phyloP scores from a whole-genome alignment of 2,888 invertebrate genomes.

The Himalopsyche kuldschensis region DNA sequence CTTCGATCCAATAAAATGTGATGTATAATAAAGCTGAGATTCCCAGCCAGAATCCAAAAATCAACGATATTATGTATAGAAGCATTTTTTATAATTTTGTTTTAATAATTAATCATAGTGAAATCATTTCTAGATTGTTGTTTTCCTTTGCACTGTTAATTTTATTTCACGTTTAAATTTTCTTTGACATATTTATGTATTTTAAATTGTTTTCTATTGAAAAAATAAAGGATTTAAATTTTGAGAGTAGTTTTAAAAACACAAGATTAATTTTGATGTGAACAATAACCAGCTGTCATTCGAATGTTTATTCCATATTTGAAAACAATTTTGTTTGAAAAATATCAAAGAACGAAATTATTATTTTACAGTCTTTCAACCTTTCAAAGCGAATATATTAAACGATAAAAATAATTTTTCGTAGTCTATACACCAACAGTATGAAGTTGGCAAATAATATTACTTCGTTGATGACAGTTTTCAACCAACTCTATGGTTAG shows the following conservation, averaged over 20 bases:
- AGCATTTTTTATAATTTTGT: slow-evolving; percentile 46
- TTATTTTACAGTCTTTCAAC: too few relatives aligned
- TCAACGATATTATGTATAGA: slow-evolving; percentile 53
- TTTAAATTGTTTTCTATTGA: background rate
- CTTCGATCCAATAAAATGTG: slow-evolving; percentile 62
- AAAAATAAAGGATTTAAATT: background rate
- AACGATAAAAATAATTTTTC: too few relatives aligned
- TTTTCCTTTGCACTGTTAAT: background rate
- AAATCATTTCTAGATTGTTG: background rate
- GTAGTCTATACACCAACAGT: too few relatives aligned
- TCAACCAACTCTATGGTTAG: too few relatives aligned
- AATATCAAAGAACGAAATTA: background rate
- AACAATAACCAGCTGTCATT: background rate
- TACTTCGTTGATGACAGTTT: too few relatives aligned
- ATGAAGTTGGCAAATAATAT: too few relatives aligned
- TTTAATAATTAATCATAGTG: background rate
- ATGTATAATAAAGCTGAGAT: slow-evolving; percentile 58
- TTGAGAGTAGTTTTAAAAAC: background rate
- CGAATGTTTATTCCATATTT: background rate
- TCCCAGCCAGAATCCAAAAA: slow-evolving; percentile 58
- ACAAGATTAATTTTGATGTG: background rate
- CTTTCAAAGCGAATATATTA: too few relatives aligned
- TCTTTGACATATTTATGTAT: background rate
- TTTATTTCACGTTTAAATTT: background rate
- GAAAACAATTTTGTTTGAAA: background rate